Conservation (phyloP, 1,140 invertebrate species). For the Prorops nasuta region DNA sequence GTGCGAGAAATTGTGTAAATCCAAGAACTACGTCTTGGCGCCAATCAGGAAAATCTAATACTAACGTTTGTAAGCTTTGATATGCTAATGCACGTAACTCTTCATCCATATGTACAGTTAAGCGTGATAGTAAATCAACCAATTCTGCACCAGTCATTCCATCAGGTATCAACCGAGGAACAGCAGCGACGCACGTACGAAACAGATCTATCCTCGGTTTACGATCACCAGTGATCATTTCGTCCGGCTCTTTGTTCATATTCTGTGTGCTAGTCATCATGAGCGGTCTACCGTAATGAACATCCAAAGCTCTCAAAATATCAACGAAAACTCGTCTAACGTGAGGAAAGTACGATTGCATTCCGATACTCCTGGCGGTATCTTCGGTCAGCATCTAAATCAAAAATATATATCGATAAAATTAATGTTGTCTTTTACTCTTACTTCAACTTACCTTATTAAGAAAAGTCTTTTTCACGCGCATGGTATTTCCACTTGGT, state of each 20-base stretch:
- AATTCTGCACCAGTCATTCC: slow-evolving; percentile 92
- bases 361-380: slow-evolving; percentile 91
- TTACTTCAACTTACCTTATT: slow-evolving; percentile 66
- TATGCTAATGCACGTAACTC: slow-evolving; percentile 88
- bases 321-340: slow-evolving; percentile 95
- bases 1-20: slow-evolving; percentile 91
- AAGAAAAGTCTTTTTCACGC: slow-evolving; percentile 94
- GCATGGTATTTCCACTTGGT: slow-evolving; percentile 90
- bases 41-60: slow-evolving; percentile 96
- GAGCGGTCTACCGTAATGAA: slow-evolving; percentile 90
- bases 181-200: slow-evolving; percentile 96
- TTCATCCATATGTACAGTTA: slow-evolving; percentile 93
- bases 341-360: slow-evolving; percentile 93
- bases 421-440: not conserved
- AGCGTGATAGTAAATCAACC: slow-evolving; percentile 85
- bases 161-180: slow-evolving; percentile 95
- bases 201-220: slow-evolving; percentile 98
- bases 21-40: slow-evolving; percentile 90
- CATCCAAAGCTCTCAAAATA: slow-evolving; percentile 92
- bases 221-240: slow-evolving; percentile 95
- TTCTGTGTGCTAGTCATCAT: slow-evolving; percentile 96
- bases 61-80: slow-evolving; percentile 93
- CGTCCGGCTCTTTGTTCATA: slow-evolving; percentile 93
- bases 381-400: slow-evolving; percentile 88
- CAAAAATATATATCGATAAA: not conserved